These are phyloP conservation scores for Mionectes macconnelli DNA, from an alignment of 2,113 vertebrate species.

Conservation along the genomic window DNA sequence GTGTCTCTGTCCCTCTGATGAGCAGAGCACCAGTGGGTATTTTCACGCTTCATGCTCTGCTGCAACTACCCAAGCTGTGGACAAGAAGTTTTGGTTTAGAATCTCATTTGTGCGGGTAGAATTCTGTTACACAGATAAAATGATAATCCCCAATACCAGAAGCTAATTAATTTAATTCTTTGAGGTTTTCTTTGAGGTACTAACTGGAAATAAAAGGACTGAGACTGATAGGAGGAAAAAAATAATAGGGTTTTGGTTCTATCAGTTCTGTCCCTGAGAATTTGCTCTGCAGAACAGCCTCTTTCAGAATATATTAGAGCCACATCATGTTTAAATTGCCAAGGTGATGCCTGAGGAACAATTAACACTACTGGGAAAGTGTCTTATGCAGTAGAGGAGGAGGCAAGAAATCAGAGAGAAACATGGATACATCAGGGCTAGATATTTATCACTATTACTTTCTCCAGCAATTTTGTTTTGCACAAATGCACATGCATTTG, in stretches of 20 bases:
- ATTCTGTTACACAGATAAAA: background rate
- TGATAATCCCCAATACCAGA: background rate
- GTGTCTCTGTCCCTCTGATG: background rate
- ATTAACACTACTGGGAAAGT: background rate
- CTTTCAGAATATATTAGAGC: conserved; percentile 8
- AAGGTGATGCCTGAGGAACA: background rate
- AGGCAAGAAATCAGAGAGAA: background rate
- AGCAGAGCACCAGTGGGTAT: background rate
- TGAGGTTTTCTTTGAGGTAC: conserved; percentile 4
- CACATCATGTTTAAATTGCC: background rate
- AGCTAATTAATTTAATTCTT: conserved; percentile 34
- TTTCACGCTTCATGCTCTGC: conserved; percentile 23
- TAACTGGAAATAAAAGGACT: conserved; percentile 21
- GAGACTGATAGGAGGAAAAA: background rate
- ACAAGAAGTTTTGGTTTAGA: background rate
- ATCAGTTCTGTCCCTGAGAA: background rate
- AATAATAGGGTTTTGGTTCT: background rate
- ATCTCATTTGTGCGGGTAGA: background rate
- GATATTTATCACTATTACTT: background rate
- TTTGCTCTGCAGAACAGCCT: background rate
- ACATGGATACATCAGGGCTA: fast-evolving
- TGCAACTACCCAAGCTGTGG: background rate
- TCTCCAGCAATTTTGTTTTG: background rate
- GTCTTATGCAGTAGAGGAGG: background rate
- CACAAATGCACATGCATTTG: background rate